Evolutionary conservation across 2,888 invertebrate genomes (phyloP).

Genomic region (Ceraclea dissimilis): DNA sequence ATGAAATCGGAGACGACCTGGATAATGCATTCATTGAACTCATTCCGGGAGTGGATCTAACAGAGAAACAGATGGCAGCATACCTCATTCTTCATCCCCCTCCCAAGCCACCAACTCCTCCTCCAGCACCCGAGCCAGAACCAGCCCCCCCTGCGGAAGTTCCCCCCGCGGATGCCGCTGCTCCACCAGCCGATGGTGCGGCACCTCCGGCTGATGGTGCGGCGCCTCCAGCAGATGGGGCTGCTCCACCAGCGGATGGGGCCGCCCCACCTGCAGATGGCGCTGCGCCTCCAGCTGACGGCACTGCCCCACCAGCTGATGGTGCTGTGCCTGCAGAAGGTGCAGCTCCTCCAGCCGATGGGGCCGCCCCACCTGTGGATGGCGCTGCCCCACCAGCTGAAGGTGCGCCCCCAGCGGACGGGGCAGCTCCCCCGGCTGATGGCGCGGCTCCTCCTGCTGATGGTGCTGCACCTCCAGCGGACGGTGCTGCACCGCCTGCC

Average conservation of each 20-base stretch:
- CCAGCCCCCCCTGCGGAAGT: constrained; percentile 31
- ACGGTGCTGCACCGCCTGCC: constrained; percentile 28
- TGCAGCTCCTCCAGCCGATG: constrained; percentile 29
- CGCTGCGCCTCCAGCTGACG: constrained; percentile 34
- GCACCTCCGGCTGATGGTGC: constrained; percentile 25
- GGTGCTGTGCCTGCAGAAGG: constrained; percentile 30
- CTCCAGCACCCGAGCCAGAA: constrained; percentile 35
- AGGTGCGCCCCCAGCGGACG: constrained; percentile 26
- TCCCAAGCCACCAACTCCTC: constrained; percentile 36
- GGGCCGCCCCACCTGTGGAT: constrained; percentile 26
- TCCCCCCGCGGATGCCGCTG: constrained; percentile 26
- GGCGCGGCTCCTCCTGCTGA: constrained; percentile 27
- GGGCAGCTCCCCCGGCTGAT: constrained; percentile 31
- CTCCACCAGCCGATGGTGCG: constrained; percentile 34
- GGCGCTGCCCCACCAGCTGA: constrained; percentile 29
- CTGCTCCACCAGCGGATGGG: constrained; percentile 34
- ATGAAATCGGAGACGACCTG: constrained; percentile 87
- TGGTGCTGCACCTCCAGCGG: constrained; percentile 25
- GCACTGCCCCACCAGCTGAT: constrained; percentile 27
- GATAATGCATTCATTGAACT: constrained; percentile 88
- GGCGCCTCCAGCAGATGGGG: constrained; percentile 31
- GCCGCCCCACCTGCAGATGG: constrained; percentile 34
- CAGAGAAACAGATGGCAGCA: constrained; percentile 35
- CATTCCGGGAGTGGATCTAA: constrained; percentile 52
- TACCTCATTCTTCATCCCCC: constrained; percentile 40